Evolutionary conservation across 2,797 vertebrate genomes (phyloP), one percentile per base, ranked within the genome.

Genomic region (Sibirionetta formosa): DNA sequence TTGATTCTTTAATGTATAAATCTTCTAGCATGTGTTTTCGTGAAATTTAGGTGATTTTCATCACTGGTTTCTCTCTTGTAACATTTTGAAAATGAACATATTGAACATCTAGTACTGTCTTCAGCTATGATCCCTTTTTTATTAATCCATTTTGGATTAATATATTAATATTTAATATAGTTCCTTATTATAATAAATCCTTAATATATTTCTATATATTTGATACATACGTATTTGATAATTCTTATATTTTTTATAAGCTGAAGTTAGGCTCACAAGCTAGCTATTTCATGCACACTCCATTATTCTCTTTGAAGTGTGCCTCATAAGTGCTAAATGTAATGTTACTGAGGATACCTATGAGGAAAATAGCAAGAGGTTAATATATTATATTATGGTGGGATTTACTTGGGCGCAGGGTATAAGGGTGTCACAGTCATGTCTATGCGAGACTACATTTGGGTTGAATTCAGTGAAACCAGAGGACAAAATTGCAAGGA

Each of bases 181-280:
- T 42, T 42, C 40, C 40, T 42, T 42, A 42, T 16, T 42, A 16
- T 42, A 42, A 42, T 42, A 42, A 42, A 42, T 42, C 57, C 93
- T 96, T 94, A 93, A 93, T 96, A 86, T 93, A 95, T 95, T 97
- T 96, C 76, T 93, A 42, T 42, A 16, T 42, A 42, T 42, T 42
- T 42, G 40, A 42, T 42, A 42, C 40, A 42, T 42, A 42, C 7
- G 15, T 16, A 42, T 42, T 42, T 42, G 15, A 42, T 96, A 97
- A 93, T 93, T 97, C 65, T 58, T 35, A 58, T 82, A 29, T 97
- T 96, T 93, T 66, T 93, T 64, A 65, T 56, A 40, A 81, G 50
- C 68, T 95, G 56, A 86, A 95, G 7, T 31, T 48, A 65, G 16
- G 12, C 7, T 75, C 36, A 75, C 6, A 56, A 72, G 10, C 3